phyloP scores from a whole-genome alignment of 1,140 invertebrate species.

The Drosophila erecta region DNA sequence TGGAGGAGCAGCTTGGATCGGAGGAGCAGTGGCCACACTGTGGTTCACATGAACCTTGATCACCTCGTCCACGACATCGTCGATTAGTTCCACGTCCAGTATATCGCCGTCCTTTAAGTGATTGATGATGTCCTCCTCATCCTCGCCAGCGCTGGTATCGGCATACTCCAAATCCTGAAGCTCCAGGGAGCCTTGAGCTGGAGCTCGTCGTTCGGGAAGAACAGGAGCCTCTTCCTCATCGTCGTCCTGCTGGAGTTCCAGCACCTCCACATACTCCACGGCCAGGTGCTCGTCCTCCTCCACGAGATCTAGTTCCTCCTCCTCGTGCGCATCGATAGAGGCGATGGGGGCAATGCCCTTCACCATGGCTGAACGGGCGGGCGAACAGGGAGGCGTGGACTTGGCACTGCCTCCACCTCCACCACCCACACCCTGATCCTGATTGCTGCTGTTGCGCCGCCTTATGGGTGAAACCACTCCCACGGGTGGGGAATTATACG shows the following conservation, averaged over 20 bases:
- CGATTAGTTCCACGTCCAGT: conserved; percentile 58
- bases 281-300: conserved; percentile 60
- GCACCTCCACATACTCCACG: conserved; percentile 52
- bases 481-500: conserved; percentile 71
- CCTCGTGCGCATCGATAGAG: conserved; percentile 68
- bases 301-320: conserved; percentile 52
- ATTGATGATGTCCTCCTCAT: conserved; percentile 84
- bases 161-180: conserved; percentile 86
- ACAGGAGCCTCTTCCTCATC: conserved; percentile 57
- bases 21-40: conserved; percentile 25
- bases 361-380: conserved; percentile 45
- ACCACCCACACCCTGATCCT: conserved; percentile 43
- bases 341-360: conserved; percentile 79
- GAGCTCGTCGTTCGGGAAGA: conserved; percentile 65
- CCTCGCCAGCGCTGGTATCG: conserved; percentile 86
- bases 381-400: conserved; percentile 73
- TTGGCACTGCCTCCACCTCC: conserved; percentile 59
- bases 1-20: background rate
- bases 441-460: conserved; percentile 54
- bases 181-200: conserved; percentile 56
- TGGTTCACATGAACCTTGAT: conserved; percentile 58
- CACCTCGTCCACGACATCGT: conserved; percentile 75
- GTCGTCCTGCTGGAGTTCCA: conserved; percentile 18
- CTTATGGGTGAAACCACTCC: conserved; percentile 79
- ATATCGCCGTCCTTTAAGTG: conserved; percentile 74